These are phyloP conservation scores for Drosophila colorata DNA, from an alignment of 2,888 invertebrate genomes.

Conservation along the genomic window DNA sequence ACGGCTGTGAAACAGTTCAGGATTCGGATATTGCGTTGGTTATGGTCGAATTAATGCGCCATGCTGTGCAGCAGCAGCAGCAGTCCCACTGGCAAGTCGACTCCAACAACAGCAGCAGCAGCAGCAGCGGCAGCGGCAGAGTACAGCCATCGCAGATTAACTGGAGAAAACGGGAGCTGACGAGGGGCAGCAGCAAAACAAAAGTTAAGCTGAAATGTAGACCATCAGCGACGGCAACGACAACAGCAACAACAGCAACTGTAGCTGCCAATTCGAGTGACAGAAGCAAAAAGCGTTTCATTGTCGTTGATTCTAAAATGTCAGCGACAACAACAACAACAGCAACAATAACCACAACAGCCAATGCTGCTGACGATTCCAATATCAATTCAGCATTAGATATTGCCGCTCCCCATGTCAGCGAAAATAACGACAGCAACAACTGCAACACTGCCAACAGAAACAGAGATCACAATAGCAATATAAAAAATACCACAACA, in stretches of 20 bases:
- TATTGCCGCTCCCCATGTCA: constrained; percentile 18
- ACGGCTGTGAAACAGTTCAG: constrained; percentile 1
- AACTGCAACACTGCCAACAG: constrained; percentile 46
- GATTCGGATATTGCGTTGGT: constrained; percentile 20
- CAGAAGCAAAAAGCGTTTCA: constrained; percentile 44
- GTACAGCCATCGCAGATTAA: constrained; percentile 4
- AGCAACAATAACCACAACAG: constrained; percentile 12
- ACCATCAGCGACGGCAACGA: constrained; percentile 1
- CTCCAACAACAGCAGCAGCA: constrained; percentile 26
- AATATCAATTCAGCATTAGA: constrained; percentile 11
- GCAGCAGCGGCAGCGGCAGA: constrained; percentile 13
- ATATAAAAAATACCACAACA: constrained; percentile 37
- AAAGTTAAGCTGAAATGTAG: constrained; percentile 59
- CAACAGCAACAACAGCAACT: constrained; percentile 21
- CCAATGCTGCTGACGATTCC: constrained; percentile 9
- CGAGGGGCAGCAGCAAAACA: constrained; percentile 32
- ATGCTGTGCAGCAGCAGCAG: constrained; percentile 56
- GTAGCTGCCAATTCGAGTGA: constrained; percentile 30
- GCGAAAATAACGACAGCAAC: constrained; percentile 21
- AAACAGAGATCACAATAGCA: constrained; percentile 56
- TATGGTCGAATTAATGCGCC: constrained; percentile 51
- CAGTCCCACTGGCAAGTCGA: constrained; percentile 1
- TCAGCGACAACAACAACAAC: constrained; percentile 24
- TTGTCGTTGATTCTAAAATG: constrained; percentile 28
- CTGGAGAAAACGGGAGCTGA: constrained; percentile 33